Conservation (phyloP, 2,888 invertebrate genomes). For the Cataglyphis albicans region DNA sequence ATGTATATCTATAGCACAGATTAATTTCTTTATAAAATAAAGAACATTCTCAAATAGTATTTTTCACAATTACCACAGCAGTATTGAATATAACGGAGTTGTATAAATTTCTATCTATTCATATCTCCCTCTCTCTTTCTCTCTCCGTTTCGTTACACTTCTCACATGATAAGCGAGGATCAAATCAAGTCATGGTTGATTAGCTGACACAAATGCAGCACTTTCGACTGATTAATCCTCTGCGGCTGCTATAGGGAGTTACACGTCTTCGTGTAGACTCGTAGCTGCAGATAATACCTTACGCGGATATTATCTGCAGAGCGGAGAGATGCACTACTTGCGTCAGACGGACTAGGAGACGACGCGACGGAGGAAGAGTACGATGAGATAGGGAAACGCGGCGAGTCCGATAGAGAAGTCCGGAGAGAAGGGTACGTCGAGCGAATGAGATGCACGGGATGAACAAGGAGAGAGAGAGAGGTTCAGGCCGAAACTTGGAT, state of each 20-base stretch:
- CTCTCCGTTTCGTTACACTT: background rate
- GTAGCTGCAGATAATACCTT: slow-evolving; percentile 69
- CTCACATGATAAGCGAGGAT: slow-evolving; percentile 1
- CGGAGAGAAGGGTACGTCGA: slow-evolving; percentile 27
- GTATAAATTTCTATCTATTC: background rate
- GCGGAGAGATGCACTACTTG: slow-evolving; percentile 59
- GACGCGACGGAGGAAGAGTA: slow-evolving; percentile 36
- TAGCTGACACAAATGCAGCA: slow-evolving; percentile 40
- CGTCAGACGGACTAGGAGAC: slow-evolving; percentile 59
- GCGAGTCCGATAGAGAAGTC: slow-evolving; percentile 45
- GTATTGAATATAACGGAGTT: background rate
- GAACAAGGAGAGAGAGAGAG: slow-evolving; percentile 68
- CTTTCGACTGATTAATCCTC: slow-evolving; percentile 70
- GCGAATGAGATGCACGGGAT: slow-evolving; percentile 19
- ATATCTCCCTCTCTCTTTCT: background rate
- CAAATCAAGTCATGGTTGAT: slow-evolving; percentile 7
- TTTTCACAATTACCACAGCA: background rate
- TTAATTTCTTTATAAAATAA: no score
- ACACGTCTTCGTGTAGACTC: slow-evolving; percentile 58
- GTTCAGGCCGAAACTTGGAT: slow-evolving; percentile 82
- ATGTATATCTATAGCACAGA: slow-evolving; percentile 43
- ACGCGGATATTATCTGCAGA: slow-evolving; percentile 69
- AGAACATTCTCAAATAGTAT: background rate
- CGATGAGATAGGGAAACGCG: slow-evolving; percentile 62
- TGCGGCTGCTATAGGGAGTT: slow-evolving; percentile 48